Evolutionary conservation across 2,888 invertebrate genomes (phyloP), one percentile per base, ranked within the genome.

Genomic region (Sesia bembeciformis): DNA sequence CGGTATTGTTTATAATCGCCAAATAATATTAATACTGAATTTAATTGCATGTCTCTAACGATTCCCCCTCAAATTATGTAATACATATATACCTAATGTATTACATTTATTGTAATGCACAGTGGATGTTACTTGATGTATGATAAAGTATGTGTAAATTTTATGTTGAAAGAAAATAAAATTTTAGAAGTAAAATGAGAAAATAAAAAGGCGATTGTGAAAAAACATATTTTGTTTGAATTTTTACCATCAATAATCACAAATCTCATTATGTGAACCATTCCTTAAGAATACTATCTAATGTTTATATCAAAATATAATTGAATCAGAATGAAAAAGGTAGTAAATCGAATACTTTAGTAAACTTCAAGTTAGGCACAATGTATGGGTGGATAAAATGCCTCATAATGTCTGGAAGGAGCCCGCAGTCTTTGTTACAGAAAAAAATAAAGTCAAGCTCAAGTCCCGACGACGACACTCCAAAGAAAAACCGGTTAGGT

Each of bases 1-100:
- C 71, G 84, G 81, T 85, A 81, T 81, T 81, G 80, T 81, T 71
- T 83, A 83, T 81, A 78, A 84, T 88, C 87, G 89, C 89, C 89
- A 89, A 89, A 89, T 84, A 81, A 81, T 74, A 77, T 74, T 74
- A 77, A 74, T 80, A 82, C 70, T 60, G 63, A 41, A 41, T 7
- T 2, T 6, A 46, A 46, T 46, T 46, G 23, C 23, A 23, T 23
- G 23, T 46, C n/a, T n/a, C 43, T 8, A n/a, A 8, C 8, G 46
- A 46, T 46, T 46, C 8, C 23, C 8, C 23, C 8, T 46, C 23
- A 46, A 46, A 23, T 53, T 42, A 42, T 42, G 42, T 42, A 42
- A 42, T 42, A 42, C 42, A 42, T 42, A 42, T 7, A 7, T 42
- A 42, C 5, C 23, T 23, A 23, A 23, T 23, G 23, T 42, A 42